phyloP scores from a whole-genome alignment of 1,140 invertebrate species.

The Mamestra configurata region DNA sequence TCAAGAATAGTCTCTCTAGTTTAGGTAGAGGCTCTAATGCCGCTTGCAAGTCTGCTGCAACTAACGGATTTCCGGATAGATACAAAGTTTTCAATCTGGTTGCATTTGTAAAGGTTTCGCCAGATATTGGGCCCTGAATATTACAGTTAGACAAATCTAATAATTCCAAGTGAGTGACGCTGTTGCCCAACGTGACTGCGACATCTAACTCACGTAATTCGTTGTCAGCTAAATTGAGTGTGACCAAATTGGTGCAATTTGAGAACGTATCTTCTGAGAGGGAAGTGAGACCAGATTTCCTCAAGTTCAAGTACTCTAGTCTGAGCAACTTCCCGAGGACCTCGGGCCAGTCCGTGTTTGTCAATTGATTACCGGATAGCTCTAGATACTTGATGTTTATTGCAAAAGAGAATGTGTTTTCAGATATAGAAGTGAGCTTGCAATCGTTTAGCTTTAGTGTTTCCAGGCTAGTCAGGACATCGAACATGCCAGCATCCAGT shows the following conservation, averaged over 20 bases:
- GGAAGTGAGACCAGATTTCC: constrained; percentile 89
- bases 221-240: constrained; percentile 90
- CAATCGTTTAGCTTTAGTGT: constrained; percentile 91
- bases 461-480: constrained; percentile 90
- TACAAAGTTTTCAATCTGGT: constrained; percentile 90
- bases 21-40: constrained; percentile 90
- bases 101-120: constrained; percentile 91
- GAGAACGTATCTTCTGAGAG: constrained; percentile 91
- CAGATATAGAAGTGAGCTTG: constrained; percentile 89
- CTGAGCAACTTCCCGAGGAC: constrained; percentile 89
- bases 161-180: constrained; percentile 90
- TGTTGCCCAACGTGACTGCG: constrained; percentile 90
- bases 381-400: constrained; percentile 90
- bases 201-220: constrained; percentile 90
- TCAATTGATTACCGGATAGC: constrained; percentile 89
- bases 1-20: constrained; percentile 90
- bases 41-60: constrained; percentile 90
- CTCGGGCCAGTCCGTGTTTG: constrained; percentile 89
- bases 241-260: constrained; percentile 90
- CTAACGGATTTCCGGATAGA: constrained; percentile 91
- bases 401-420: constrained; percentile 88
- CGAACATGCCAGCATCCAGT: constrained; percentile 89
- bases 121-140: constrained; percentile 90
- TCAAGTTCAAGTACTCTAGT: constrained; percentile 90
- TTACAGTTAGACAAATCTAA: constrained; percentile 92